Base-by-base conservation (phyloP, 2,113 vertebrate species). In the Girardinichthys multiradiatus region DNA sequence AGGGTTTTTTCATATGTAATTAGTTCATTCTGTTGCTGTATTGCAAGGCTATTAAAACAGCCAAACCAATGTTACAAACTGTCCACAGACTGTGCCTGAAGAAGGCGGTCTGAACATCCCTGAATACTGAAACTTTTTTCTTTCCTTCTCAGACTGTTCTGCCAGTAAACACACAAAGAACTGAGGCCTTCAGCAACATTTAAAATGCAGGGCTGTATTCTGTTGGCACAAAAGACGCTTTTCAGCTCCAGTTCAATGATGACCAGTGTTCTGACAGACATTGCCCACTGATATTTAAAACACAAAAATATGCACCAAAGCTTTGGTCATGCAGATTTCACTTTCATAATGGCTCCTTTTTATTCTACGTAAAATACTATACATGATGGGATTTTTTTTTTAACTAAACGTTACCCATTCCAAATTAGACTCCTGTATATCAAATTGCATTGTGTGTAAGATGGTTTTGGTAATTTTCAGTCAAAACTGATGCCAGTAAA, bases 181-280 rank as follows among this genome's bases (percentile, higher is more conserved):
- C 12, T 1, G 11, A 51, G 73, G 85, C 77, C 85, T 87, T 80
- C 71, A 64, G 75, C 58, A 10, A 26, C 31, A 67, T 29, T 75
- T 64, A 90, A 74, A 62, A 68, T 64, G 68, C 68, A 81, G 24
- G 70, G 73, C 74, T 28, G 58, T 63, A 79, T 89, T 86, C 73
- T 66, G 42, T 11, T 15, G 35, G 54, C 75, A 93, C 90, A 91
- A 93, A 91, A 86, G 83, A 68, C 62, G 39, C 85, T 85, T 88
- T 91, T 91, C 86, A 90, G 65, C 37, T 2, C 33, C 28, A 4
- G 68, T 57, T 87, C 86, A 86, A 77, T 79, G 83, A 80, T 82
- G 79, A 85, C 57, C 65, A 27, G 59, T 77, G 82, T 83, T 83
- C 83, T 59, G 28, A 74, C 77, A 89, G 82, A 74, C 81, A 24